Conservation (phyloP, 2,113 vertebrate genomes). For the Hippoglossus stenolepis region DNA sequence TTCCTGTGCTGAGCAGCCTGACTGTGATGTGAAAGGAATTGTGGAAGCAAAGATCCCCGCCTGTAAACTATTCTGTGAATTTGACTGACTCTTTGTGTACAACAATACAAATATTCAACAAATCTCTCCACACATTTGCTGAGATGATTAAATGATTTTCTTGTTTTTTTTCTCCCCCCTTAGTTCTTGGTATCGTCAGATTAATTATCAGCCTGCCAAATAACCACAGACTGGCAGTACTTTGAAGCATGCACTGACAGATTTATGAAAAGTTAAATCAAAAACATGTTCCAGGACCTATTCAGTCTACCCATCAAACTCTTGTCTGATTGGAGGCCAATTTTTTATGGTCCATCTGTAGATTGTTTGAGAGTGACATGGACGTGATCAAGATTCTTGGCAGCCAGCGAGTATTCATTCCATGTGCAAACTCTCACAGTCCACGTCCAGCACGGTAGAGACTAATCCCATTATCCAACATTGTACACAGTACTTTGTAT, state of each 20-base stretch:
- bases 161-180: slow-evolving; percentile 10
- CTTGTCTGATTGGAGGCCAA: slow-evolving; percentile 17
- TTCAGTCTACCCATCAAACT: slow-evolving; percentile 10
- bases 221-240: slow-evolving; percentile 8
- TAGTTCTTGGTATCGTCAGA: slow-evolving; percentile 1
- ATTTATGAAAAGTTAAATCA: slow-evolving; percentile 22
- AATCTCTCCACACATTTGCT: slow-evolving; percentile 33
- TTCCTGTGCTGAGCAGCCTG: slow-evolving; percentile 21
- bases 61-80: neutral
- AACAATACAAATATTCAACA: slow-evolving; percentile 12
- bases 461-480: neutral
- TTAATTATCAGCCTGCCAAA: slow-evolving; percentile 24
- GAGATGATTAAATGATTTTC: slow-evolving; percentile 11
- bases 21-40: slow-evolving; percentile 47
- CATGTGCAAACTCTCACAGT: slow-evolving; percentile 18
- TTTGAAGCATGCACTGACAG: slow-evolving; percentile 3
- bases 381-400: slow-evolving; percentile 32
- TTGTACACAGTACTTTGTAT: neutral
- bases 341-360: slow-evolving; percentile 39
- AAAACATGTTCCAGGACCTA: slow-evolving; percentile 17
- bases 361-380: slow-evolving; percentile 20
- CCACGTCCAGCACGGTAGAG: slow-evolving; percentile 34
- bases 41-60: slow-evolving; percentile 9
- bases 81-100: slow-evolving; percentile 29
- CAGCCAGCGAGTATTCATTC: neutral